Conservation (phyloP, 1,140 invertebrate species). For the Homalodisca vitripennis region DNA sequence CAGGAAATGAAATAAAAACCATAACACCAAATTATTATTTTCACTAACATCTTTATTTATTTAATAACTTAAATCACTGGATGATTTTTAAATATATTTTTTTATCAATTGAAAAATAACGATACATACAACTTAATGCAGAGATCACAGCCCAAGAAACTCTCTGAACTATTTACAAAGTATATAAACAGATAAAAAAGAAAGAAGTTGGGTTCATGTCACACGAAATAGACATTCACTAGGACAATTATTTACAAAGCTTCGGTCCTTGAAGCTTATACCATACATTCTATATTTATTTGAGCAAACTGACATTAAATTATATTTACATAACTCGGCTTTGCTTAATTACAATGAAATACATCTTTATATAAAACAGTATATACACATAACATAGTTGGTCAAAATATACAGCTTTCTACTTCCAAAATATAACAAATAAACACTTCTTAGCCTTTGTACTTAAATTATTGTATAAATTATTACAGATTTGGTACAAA, state of each 20-base stretch:
- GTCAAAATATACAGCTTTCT: constrained; percentile 26
- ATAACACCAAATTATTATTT: constrained; percentile 34
- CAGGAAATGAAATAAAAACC: background rate
- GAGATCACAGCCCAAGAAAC: constrained; percentile 44
- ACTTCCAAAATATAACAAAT: constrained; percentile 23
- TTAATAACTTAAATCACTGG: constrained; percentile 45
- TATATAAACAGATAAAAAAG: constrained; percentile 41
- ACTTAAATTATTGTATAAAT: constrained; percentile 36
- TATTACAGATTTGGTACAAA: constrained; percentile 28
- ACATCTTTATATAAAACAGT: constrained; percentile 21
- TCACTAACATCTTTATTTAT: constrained; percentile 44
- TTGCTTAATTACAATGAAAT: constrained; percentile 19
- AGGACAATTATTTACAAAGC: constrained; percentile 36
- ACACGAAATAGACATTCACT: constrained; percentile 42
- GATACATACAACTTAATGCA: constrained; percentile 44
- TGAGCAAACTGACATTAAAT: constrained; percentile 42
- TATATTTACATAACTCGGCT: constrained; percentile 38
- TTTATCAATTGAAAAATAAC: constrained; percentile 44
- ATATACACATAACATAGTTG: constrained; percentile 21
- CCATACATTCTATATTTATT: constrained; percentile 41
- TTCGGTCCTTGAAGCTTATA: constrained; percentile 30
- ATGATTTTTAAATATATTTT: constrained; percentile 43
- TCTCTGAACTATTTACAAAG: constrained; percentile 44
- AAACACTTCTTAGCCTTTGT: constrained; percentile 34
- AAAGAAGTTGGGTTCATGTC: constrained; percentile 40